Evolutionary conservation across 2,888 invertebrate species (phyloP), one percentile per base, ranked within the genome.

Genomic region (Tinea pellionella): DNA sequence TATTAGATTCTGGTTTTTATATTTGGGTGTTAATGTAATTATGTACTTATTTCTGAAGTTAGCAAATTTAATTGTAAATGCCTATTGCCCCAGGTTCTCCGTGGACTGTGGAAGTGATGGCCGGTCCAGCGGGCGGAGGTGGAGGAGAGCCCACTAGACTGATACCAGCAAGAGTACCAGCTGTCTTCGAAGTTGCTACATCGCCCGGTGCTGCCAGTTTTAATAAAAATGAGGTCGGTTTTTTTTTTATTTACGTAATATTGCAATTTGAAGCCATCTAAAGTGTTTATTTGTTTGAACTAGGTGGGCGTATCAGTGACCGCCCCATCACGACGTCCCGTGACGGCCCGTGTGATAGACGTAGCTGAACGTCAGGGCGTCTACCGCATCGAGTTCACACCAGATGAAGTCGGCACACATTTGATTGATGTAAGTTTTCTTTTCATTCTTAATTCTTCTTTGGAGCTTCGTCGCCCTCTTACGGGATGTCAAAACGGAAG

Each of bases 341-440:
- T 96, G 66, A 91, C 93, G 59, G 93, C 95, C 62, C 90, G 94
- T 67, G 93, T 97, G 63, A 88, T 95, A 69, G 94, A 96, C 71
- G 93, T 95, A 72, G 90, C 92, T 69, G 93, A 91, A 72, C 90
- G 94, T 29, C 88, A 91, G 63, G 95, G 95, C 65, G 93, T 95
- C 65, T 96, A 95, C 85, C 92, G 94, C 67, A 93, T 97, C 67
- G 95, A 98, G 81, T 98, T 98, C 83, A 93, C 95, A 47, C 96
- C 97, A 7, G 92, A 92, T 59, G 97, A 97, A 88, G 97, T 98
- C 67, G 98, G 98, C 69, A 96, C 96, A 64, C 97, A 99, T 82
- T 90, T 96, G 63, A 93, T 99, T 69, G 97, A 97, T 84, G 95
- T 96, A 72, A 90, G 88, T 69, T 42, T 18, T 15, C 16, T 53